Conservation (phyloP, 2,797 vertebrate species). For the Pangasius larnaudii region DNA sequence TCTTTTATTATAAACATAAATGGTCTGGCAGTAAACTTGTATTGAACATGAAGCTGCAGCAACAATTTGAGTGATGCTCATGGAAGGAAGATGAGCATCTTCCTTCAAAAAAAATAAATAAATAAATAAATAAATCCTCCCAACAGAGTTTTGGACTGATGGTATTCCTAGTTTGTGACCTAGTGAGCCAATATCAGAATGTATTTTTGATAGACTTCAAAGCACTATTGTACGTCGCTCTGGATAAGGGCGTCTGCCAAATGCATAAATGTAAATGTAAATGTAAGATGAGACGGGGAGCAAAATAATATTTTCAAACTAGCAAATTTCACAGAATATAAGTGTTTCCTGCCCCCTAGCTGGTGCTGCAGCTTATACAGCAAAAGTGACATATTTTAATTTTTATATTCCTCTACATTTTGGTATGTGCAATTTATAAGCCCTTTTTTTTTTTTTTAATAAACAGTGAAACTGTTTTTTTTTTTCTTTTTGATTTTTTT, state of each 20-base stretch:
- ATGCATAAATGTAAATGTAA: no score
- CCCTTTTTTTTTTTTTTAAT: no score
- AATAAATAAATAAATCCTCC: no score
- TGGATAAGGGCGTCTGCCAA: no score
- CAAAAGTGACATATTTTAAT: background rate
- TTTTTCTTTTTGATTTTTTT: background rate
- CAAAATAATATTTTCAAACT: background rate
- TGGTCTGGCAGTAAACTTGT: background rate
- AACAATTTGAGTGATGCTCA: background rate
- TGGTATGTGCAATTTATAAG: background rate
- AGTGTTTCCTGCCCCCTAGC: slow-evolving; percentile 21
- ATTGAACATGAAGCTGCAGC: background rate
- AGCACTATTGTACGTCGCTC: no score
- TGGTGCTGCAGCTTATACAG: slow-evolving; percentile 1
- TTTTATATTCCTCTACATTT: background rate
- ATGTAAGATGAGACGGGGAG: background rate
- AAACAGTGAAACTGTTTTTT: background rate
- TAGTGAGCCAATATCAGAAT: no score
- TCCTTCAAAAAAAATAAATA: no score
- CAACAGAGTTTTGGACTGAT: no score
- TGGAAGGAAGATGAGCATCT: background rate
- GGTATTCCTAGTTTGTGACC: no score
- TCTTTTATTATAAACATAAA: background rate
- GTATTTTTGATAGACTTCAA: no score
- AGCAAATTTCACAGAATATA: background rate